Evolutionary conservation across 2,888 invertebrate genomes (phyloP), one percentile per base, ranked within the genome.

Genomic region (Ophion ventricosus): DNA sequence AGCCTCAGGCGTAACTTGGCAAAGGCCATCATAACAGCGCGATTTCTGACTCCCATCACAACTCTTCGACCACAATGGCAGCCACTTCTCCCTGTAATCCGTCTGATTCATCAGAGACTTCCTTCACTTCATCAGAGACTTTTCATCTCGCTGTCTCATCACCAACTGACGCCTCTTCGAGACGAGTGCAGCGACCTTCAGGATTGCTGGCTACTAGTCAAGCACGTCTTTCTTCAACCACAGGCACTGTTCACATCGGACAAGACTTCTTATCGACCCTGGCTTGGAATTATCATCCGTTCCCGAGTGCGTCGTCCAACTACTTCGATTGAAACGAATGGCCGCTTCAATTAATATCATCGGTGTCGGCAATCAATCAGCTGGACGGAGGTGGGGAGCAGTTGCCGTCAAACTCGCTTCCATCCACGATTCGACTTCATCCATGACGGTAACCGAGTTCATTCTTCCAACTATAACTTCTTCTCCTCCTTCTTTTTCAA

Each of bases 381-480:
- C 54, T 3, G 64, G 54, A 1, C 66, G 56, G 26, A 75, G 56
- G 75, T 61, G 73, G 73, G 73, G 73, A 73, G 61, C 73, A 11
- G n/a, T 11, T 20, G 20, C 72, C 23, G 20, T 73, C 35, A 73
- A 29, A 2, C 59, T 59, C 3, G 49, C 59, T 7, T 35, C 59
- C 7, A 35, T 73, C 20, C 56, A 57, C n/a, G 57, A 70, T 5
- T 26, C 57, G 10, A 61, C 40, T 73, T 59, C 73, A 35, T 25
- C 14, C 20, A 43, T 67, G 14, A 10, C 20, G 20, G 66, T 72
- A 29, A 64, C 64, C 25, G 64, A 29, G n/a, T 49, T 64, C 29
- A 23, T 63, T 14, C 63, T 61, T 14, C n/a, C 23, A 3, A 26
- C 17, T 7, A 14, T 29, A 11, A 54, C 74, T 7, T 10, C 63